These are phyloP conservation scores for Bungarus multicinctus DNA, from an alignment of 2,113 vertebrate species.

Conservation along the genomic window DNA sequence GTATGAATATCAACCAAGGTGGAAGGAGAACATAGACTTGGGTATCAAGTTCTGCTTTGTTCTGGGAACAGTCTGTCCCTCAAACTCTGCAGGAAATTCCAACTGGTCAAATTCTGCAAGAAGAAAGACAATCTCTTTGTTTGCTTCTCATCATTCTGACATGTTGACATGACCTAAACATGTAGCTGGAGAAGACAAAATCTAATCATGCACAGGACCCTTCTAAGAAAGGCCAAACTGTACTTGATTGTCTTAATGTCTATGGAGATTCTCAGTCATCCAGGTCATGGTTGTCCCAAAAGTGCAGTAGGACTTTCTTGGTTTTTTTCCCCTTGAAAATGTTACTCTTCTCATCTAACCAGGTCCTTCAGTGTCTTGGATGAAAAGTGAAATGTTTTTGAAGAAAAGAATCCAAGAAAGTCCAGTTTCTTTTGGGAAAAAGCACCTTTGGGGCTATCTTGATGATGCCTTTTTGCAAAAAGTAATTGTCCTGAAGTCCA, in stretches of 20 bases:
- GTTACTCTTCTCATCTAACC: neutral
- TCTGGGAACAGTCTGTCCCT: neutral
- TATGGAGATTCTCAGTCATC: neutral
- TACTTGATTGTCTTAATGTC: neutral
- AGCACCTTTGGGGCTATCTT: neutral
- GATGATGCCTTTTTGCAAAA: neutral
- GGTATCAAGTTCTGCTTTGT: neutral
- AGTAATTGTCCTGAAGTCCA: neutral
- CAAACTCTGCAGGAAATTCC: neutral
- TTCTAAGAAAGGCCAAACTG: neutral
- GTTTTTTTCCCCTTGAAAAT: neutral
- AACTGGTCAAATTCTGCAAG: neutral
- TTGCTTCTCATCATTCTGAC: neutral
- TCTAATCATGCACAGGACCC: neutral
- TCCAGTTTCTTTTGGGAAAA: neutral
- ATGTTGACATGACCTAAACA: neutral
- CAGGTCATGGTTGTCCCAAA: neutral
- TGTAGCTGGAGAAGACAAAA: neutral
- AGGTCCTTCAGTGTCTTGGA: neutral
- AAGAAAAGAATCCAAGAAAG: neutral
- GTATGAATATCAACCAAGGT: no score
- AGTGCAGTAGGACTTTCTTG: neutral
- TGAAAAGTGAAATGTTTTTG: neutral
- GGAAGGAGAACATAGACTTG: neutral
- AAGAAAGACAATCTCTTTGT: neutral